Evolutionary conservation across 2,888 invertebrate species (phyloP), one percentile per base, ranked within the genome.

Genomic region (Ypsolopha sequella): DNA sequence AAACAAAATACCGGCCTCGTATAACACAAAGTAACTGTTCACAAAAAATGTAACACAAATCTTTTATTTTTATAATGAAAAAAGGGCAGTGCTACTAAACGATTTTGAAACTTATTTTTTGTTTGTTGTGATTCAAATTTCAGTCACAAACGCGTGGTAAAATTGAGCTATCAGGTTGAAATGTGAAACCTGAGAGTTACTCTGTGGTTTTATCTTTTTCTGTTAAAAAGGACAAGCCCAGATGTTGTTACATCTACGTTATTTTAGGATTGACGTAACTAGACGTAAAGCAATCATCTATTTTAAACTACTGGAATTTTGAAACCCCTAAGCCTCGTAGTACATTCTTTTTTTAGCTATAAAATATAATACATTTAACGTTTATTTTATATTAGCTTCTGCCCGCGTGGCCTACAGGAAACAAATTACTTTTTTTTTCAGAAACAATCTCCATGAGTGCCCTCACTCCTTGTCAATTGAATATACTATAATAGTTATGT

Each of bases 151-250:
- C 24, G 24, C 24, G 24, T n/a, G 24, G 24, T 24, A 24, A 69
- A 71, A 73, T 73, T 66, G 69, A 76, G 66, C 64, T 68, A 71
- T 72, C 68, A 66, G 61, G 63, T 66, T 68, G 52, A 66, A 64
- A 58, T 58, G 56, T 68, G 80, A 64, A 76, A 81, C 63, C 51
- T 55, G 68, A 81, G 75, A 74, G 70, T 66, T 66, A 55, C 58
- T 55, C 62, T 67, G 68, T 54, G 62, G 65, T 64, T 64, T 59
- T 56, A 57, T 56, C 47, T 59, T 65, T 69, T 70, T 74, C 65
- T 53, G 58, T 56, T 54, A 56, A 61, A 60, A 62, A 66, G 61
- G 24, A 24, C 24, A 55, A 54, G 62, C 64, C 60, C 64, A 65
- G 57, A 66, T 72, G 68, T 58, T 60, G 57, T 58, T 56, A 56